Conservation (phyloP, 2,888 invertebrate species). For the Andrena hattorfiana region DNA sequence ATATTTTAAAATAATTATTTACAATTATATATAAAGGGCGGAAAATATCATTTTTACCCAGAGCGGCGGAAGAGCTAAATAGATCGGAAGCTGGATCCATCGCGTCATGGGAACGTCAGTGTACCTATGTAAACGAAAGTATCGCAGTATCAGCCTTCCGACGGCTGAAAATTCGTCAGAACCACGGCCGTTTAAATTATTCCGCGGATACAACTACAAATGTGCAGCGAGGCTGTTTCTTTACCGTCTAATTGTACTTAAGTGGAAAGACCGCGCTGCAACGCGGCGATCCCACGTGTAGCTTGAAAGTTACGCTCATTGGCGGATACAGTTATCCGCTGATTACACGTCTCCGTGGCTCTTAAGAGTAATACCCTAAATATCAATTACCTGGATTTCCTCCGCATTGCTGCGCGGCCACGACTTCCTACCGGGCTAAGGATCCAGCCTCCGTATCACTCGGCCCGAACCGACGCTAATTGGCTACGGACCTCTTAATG, state of each 20-base stretch:
- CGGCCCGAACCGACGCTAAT: constrained; percentile 57
- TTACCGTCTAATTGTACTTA: constrained; percentile 16
- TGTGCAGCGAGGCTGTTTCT: constrained; percentile 25
- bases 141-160: background rate
- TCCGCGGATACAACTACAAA: background rate
- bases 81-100: too few relatives aligned
- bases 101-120: background rate
- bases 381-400: constrained; percentile 63
- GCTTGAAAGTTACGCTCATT: constrained; percentile 59
- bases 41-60: too few relatives aligned
- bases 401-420: constrained; percentile 18
- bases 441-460: constrained; percentile 26
- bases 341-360: constrained; percentile 52
- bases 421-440: constrained; percentile 38
- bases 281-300: constrained; percentile 35
- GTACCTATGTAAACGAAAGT: background rate
- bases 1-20: too few relatives aligned
- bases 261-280: background rate
- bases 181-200: constrained; percentile 31
- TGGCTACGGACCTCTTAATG: constrained; percentile 58
- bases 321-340: constrained; percentile 58
- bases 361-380: constrained; percentile 58
- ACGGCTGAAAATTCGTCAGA: constrained; percentile 5
- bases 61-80: too few relatives aligned
- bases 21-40: too few relatives aligned